Percentiles rank a stretch among this genome's conserved stretches.
Evolutionary conservation across 2,888 invertebrate species (phyloP).

Genomic region (Erebia ligea): DNA sequence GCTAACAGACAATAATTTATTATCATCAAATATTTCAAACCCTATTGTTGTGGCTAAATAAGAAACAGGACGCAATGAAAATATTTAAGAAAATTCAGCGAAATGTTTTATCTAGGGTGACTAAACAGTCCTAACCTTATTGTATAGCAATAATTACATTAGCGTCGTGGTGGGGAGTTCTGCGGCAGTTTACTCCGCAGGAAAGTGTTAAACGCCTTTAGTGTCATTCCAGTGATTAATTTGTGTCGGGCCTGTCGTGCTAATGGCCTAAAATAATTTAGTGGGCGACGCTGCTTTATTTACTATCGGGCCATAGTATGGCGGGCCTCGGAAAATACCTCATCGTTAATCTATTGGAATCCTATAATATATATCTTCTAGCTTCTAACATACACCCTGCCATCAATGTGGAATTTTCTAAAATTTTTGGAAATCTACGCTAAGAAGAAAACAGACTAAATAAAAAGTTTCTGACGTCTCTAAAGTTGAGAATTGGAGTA

Average conservation of each 20-base stretch:
- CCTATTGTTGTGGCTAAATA: conserved; percentile 5
- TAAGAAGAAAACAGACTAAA: no score
- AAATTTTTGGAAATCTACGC: no score
- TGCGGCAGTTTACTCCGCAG: conserved; percentile 48
- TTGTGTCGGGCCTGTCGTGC: conserved; percentile 73
- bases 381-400: no score
- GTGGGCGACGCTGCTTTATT: conserved; percentile 73
- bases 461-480: no score
- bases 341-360: conserved; percentile 55
- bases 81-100: conserved; percentile 20
- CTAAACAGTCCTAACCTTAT: conserved; percentile 38
- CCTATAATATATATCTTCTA: conserved; percentile 9
- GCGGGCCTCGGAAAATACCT: conserved; percentile 53
- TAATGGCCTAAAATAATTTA: conserved; percentile 81
- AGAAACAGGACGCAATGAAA: neutral
- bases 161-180: conserved; percentile 40
- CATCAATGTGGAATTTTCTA: no score
- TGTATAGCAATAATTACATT: conserved; percentile 44
- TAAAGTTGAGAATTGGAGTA: no score
- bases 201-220: conserved; percentile 77
- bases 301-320: conserved; percentile 64
- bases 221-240: conserved; percentile 80
- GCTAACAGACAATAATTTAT: conserved; percentile 8
- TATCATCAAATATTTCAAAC: conserved; percentile 3
- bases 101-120: conserved; percentile 30